phyloP scores from a whole-genome alignment of 2,113 vertebrate genomes.

The Isurus oxyrinchus region DNA sequence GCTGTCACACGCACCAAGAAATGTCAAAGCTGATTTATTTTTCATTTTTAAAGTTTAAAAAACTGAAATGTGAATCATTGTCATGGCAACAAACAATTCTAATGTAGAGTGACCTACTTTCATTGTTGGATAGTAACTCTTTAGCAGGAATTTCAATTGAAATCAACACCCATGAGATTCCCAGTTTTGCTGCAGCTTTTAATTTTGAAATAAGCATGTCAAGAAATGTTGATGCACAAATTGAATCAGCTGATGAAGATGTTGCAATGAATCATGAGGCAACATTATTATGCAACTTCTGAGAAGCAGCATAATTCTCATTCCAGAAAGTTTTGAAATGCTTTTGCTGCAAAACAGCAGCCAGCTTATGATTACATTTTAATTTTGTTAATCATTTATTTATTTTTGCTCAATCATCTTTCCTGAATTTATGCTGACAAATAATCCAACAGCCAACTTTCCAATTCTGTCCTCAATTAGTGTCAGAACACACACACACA shows the following conservation, averaged over 20 bases:
- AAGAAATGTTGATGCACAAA: conserved; percentile 6
- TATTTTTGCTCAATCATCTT: neutral
- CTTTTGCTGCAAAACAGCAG: no score
- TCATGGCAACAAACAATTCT: neutral
- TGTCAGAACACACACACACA: neutral
- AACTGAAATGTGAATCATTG: neutral
- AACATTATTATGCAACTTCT: conserved; percentile 27
- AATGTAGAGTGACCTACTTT: neutral
- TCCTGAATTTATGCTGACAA: neutral
- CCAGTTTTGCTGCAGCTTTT: neutral
- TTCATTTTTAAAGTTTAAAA: neutral
- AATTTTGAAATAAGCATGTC: neutral
- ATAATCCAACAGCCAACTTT: neutral
- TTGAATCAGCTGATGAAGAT: conserved; percentile 28
- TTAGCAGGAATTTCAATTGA: neutral
- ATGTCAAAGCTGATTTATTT: neutral
- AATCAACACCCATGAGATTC: neutral
- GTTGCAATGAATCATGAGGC: conserved; percentile 21
- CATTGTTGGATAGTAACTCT: neutral
- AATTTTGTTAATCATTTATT: conserved; percentile 5
- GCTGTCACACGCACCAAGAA: neutral
- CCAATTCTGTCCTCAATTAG: neutral
- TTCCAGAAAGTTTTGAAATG: conserved; percentile 29
- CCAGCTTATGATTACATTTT: neutral
- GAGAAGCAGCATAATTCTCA: conserved; percentile 16